Conservation (phyloP, 2,113 vertebrate species). For the Noctilio leporinus region DNA sequence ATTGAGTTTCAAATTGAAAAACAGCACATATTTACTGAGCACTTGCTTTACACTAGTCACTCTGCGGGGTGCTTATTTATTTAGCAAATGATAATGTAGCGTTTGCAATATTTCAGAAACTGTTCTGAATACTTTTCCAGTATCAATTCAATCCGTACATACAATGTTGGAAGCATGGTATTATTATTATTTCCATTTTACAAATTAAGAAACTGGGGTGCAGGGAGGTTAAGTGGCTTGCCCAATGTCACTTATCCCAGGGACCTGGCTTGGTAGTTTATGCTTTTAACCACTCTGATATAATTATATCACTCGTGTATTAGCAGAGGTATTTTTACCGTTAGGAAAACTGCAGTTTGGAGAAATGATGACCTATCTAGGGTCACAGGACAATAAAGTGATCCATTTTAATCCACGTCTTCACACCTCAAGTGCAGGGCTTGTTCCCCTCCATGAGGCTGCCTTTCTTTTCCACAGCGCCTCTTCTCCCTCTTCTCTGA, state of each 20-base stretch:
- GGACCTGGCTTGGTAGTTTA: neutral
- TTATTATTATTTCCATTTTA: neutral
- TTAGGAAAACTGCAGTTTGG: neutral
- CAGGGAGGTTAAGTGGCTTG: neutral
- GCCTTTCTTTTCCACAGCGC: neutral
- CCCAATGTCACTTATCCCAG: neutral
- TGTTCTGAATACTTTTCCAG: neutral
- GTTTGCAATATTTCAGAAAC: neutral
- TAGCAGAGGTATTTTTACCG: neutral
- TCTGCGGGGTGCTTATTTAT: neutral
- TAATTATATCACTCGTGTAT: neutral
- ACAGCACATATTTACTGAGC: neutral
- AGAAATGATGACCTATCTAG: neutral
- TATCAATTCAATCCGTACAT: neutral
- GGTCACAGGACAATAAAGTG: neutral
- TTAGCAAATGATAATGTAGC: neutral
- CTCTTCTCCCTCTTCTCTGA: neutral
- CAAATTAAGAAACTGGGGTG: neutral
- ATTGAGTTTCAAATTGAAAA: slow-evolving; percentile 26
- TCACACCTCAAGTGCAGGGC: neutral
- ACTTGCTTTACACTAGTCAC: neutral
- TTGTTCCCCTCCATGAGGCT: neutral
- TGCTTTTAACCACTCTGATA: neutral
- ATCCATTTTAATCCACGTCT: neutral
- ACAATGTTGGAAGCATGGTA: neutral